Conservation (phyloP, 2,888 invertebrate genomes). For the Phalangium opilio region DNA sequence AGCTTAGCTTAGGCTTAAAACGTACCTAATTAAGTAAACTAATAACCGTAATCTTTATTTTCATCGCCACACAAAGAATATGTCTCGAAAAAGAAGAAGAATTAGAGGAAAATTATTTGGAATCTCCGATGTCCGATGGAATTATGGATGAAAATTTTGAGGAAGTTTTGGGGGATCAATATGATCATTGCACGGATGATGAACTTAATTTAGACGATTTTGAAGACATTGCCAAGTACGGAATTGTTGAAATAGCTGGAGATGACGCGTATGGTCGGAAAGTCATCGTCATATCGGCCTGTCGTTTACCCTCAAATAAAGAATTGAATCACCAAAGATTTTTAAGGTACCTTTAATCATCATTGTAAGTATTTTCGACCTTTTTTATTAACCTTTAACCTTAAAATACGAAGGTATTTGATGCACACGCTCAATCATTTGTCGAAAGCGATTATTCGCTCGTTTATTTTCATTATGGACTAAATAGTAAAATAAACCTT, state of each 20-base stretch:
- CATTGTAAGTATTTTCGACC: background rate
- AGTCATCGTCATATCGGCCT: conserved; percentile 91
- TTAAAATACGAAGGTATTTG: conserved; percentile 77
- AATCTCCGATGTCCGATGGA: conserved; percentile 64
- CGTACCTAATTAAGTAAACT: too few relatives aligned
- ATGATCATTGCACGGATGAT: conserved; percentile 10
- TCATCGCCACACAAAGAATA: conserved; percentile 17
- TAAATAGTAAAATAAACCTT: conserved; percentile 92
- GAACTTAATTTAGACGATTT: conserved; percentile 40
- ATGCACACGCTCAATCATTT: conserved; percentile 88
- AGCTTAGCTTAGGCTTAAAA: too few relatives aligned
- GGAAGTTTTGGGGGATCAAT: conserved; percentile 49
- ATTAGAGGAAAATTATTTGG: conserved; percentile 28
- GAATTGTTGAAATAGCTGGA: conserved; percentile 68
- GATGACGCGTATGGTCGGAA: conserved; percentile 75
- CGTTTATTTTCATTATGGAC: conserved; percentile 93
- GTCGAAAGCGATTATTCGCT: conserved; percentile 97
- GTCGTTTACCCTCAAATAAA: conserved; percentile 64
- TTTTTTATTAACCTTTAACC: background rate
- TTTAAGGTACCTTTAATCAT: conserved; percentile 43
- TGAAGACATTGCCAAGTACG: conserved; percentile 52
- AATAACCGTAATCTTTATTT: background rate
- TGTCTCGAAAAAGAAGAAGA: conserved; percentile 14
- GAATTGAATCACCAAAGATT: conserved; percentile 57
- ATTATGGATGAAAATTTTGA: conserved; percentile 83